Evolutionary conservation across 2,888 invertebrate genomes (phyloP).

Genomic region (Sarcophaga carnaria): DNA sequence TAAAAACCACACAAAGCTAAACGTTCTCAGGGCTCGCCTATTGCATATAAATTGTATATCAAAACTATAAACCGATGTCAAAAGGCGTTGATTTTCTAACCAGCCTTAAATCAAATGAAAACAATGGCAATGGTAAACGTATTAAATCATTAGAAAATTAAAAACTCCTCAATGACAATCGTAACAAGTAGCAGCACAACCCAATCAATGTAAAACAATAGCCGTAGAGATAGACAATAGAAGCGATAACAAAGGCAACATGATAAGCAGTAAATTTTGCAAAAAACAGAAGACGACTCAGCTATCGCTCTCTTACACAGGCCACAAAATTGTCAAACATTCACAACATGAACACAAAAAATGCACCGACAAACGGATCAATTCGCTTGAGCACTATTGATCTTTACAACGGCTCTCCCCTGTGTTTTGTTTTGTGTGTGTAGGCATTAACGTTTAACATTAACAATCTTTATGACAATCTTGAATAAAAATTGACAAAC

Average conservation of each 20-base stretch:
- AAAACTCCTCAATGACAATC: constrained; percentile 19
- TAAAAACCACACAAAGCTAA: constrained; percentile 1
- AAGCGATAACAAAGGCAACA: constrained; percentile 33
- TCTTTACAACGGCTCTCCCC: neutral
- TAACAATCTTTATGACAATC: constrained; percentile 68
- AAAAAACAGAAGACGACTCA: constrained; percentile 9
- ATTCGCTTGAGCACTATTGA: constrained; percentile 5
- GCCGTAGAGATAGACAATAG: constrained; percentile 1
- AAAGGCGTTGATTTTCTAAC: constrained; percentile 63
- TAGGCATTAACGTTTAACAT: constrained; percentile 65
- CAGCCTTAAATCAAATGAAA: constrained; percentile 19
- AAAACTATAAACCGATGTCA: constrained; percentile 22
- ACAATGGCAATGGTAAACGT: neutral
- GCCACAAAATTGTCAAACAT: constrained; percentile 63
- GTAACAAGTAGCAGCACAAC: constrained; percentile 62
- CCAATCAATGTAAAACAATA: constrained; percentile 44
- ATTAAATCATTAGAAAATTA: neutral
- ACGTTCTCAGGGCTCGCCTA: neutral
- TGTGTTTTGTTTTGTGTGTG: neutral
- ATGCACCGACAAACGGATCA: constrained; percentile 23
- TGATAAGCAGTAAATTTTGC: constrained; percentile 45
- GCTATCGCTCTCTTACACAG: neutral
- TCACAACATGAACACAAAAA: constrained; percentile 50
- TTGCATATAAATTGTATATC: constrained; percentile 36
- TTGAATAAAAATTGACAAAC: constrained; percentile 57